Percentiles rank a stretch among this genome's conserved stretches.
These are phyloP conservation scores for Dromiciops gliroides DNA, from an alignment of 2,113 vertebrate species.

Conservation along the genomic window DNA sequence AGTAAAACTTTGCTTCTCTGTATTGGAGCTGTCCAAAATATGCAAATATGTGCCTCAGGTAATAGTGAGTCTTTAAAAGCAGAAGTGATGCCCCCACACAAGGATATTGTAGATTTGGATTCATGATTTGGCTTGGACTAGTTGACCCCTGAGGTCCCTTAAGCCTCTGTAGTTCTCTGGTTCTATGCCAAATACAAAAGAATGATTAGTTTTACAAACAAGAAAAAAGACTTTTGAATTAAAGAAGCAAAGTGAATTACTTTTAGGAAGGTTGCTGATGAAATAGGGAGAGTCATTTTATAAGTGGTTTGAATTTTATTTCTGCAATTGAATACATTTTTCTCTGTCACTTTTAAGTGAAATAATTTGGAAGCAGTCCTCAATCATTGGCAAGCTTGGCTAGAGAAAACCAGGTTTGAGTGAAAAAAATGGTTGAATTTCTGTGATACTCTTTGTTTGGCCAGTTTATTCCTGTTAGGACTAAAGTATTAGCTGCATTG, in stretches of 20 bases:
- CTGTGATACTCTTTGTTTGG: background rate
- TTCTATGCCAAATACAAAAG: background rate
- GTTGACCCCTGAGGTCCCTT: background rate
- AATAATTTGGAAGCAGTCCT: background rate
- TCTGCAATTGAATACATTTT: conserved; percentile 2
- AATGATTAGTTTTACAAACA: background rate
- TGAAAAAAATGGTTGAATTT: background rate
- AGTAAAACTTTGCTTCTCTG: background rate
- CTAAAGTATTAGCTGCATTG: background rate
- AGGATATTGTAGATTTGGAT: background rate
- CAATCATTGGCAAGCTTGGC: background rate
- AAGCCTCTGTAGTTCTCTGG: background rate
- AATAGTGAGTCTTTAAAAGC: background rate
- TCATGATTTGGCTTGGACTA: background rate
- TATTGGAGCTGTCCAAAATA: background rate
- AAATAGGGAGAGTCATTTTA: background rate
- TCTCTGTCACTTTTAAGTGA: background rate
- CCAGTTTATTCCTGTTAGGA: background rate
- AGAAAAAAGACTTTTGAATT: background rate
- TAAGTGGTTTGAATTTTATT: conserved; percentile 1
- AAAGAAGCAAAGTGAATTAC: background rate
- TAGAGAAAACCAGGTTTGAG: background rate
- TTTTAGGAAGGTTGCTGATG: background rate
- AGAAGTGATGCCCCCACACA: background rate
- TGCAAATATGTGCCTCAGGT: background rate